Conservation (phyloP, 2,113 vertebrate genomes). For the Tupaia tana region DNA sequence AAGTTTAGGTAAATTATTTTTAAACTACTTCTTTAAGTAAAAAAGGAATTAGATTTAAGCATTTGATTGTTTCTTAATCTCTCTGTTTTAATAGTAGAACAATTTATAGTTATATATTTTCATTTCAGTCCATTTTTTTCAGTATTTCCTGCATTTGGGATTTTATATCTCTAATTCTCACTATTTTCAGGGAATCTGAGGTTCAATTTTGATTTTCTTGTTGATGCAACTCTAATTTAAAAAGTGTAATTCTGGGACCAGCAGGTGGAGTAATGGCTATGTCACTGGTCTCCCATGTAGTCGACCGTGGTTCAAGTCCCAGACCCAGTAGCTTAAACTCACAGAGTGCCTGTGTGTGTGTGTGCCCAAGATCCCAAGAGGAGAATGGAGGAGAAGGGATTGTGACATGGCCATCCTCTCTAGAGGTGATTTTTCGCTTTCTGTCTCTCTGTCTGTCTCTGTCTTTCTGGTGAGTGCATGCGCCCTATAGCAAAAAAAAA, state of each 20-base stretch:
- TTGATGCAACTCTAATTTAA: not conserved
- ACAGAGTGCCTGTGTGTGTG: no score
- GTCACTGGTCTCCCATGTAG: no score
- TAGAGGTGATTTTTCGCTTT: no score
- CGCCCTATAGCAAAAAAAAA: no score
- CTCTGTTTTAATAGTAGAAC: not conserved
- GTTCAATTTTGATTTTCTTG: not conserved
- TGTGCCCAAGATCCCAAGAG: no score
- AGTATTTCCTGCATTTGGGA: not conserved
- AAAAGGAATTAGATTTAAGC: not conserved
- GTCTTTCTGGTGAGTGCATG: no score
- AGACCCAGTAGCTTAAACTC: no score
- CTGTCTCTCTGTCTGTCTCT: no score
- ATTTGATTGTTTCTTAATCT: not conserved
- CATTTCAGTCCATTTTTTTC: not conserved
- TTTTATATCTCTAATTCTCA: not conserved
- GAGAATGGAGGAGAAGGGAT: no score
- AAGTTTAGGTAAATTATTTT: not conserved
- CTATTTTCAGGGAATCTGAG: not conserved
- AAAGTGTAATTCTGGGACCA: not conserved
- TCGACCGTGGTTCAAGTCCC: no score
- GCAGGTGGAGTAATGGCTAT: no score
- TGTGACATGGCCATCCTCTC: no score
- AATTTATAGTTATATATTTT: not conserved
- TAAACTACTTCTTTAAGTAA: not conserved